Evolutionary conservation across 2,888 invertebrate species (phyloP), one percentile per base, ranked within the genome.

Genomic region (Amorpha juglandis): DNA sequence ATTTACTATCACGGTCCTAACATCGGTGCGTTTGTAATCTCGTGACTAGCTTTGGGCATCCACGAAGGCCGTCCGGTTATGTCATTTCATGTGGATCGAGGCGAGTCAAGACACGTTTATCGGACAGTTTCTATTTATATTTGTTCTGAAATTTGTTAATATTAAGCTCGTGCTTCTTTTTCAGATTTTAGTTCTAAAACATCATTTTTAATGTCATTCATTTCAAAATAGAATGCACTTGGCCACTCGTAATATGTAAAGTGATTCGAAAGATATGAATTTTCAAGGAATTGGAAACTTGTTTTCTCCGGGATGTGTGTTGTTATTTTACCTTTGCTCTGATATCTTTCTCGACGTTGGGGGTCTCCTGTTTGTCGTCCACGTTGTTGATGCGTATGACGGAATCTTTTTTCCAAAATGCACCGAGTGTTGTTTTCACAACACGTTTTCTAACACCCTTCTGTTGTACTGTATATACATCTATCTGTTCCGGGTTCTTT

Each of bases 301-400:
- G 76, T 70, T 73, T 72, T 70, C 68, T 75, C 71, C 69, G 68
- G 70, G 42, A 38, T 42, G 55, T 42, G 16, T 42, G 58, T 58
- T 19, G 19, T 47, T 27, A 12, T 27, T 3, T 87, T 91, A 95
- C 95, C 95, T 96, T 96, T 78, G 94, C 95, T 85, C 95, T 93
- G 78, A 96, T 95, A 84, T 95, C 95, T 84, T 95, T 95, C 77
- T 96, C 96, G 73, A 83, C 92, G 86, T 96, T 95, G 50, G 95
- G 94, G 63, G 94, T 91, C 83, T 96, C 95, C 79, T 95, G 95
- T 80, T 95, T 96, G 86, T 96, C 96, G 75, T 95, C 95, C 78
- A 95, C 95, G 81, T 96, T 96, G 87, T 96, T 96, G 81, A 96
- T 96, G 75, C 96, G 94, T 81, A 96, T 94, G 78, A 94, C 94